Conservation (phyloP, 2,797 vertebrate genomes). For the Propithecus perrieri region DNA sequence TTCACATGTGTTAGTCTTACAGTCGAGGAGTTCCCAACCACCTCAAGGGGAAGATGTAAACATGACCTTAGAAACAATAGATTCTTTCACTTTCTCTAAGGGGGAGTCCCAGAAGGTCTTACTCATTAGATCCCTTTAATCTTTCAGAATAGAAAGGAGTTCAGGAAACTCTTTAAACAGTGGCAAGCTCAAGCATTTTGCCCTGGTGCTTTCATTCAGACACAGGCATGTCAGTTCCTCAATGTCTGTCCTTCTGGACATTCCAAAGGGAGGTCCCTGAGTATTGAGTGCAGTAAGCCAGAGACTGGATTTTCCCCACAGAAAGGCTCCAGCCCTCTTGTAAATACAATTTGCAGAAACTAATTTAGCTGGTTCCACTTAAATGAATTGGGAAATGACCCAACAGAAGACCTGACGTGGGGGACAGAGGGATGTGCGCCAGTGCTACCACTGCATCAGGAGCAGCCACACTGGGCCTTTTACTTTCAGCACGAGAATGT, state of each 20-base stretch:
- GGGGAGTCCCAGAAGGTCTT: not conserved
- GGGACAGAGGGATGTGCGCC: conserved; percentile 75
- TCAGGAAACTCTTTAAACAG: not conserved
- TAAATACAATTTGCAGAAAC: conserved; percentile 79
- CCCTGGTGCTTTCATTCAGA: not conserved
- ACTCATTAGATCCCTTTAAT: not conserved
- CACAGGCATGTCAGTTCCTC: not conserved
- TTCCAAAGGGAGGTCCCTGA: not conserved
- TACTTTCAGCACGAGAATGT: conserved; percentile 32
- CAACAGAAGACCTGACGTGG: conserved; percentile 81
- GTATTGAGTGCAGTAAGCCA: not conserved
- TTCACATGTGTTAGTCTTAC: not conserved
- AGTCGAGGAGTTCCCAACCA: not conserved
- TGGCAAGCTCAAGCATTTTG: not conserved
- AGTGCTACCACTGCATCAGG: conserved; percentile 19
- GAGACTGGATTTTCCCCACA: conserved; percentile 40
- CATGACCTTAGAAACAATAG: conserved; percentile 24
- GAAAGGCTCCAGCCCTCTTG: conserved; percentile 62
- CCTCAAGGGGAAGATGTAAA: not conserved
- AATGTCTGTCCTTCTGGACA: not conserved
- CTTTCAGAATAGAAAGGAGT: conserved; percentile 10
- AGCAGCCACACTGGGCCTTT: conserved; percentile 65
- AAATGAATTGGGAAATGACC: conserved; percentile 83
- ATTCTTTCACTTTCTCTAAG: conserved; percentile 27
- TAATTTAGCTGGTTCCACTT: conserved; percentile 82